These are phyloP conservation scores for Protodeltote pygarga DNA, from an alignment of 2,888 invertebrate genomes.

Conservation along the genomic window DNA sequence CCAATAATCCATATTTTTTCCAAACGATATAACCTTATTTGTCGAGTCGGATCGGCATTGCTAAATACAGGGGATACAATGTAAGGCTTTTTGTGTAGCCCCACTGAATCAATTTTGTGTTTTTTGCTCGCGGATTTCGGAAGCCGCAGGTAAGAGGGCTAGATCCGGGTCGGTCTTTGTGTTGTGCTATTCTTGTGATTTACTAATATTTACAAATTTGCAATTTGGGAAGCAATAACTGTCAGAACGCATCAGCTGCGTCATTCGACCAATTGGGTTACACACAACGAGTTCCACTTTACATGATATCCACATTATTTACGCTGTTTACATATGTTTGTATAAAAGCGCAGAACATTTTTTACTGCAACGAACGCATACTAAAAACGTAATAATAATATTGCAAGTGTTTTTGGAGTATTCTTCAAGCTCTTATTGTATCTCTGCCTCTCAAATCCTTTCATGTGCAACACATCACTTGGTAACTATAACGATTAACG, in stretches of 20 bases:
- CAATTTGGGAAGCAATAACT: conserved; percentile 81
- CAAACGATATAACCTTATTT: conserved; percentile 81
- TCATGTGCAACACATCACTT: conserved; percentile 34
- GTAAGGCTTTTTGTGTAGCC: conserved; percentile 73
- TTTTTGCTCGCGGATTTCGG: conserved; percentile 82
- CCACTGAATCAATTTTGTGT: conserved; percentile 80
- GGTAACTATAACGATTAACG: conserved; percentile 32
- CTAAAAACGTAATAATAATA: conserved; percentile 31
- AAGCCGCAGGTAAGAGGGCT: conserved; percentile 84
- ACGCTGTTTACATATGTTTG: conserved; percentile 47
- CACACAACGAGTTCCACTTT: conserved; percentile 51
- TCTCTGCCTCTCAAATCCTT: conserved; percentile 21
- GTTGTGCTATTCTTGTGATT: conserved; percentile 68
- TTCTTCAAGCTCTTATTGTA: conserved; percentile 29
- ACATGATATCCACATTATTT: conserved; percentile 52
- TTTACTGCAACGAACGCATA: conserved; percentile 32
- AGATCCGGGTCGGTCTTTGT: conserved; percentile 82
- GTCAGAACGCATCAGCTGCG: conserved; percentile 81
- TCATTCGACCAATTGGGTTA: conserved; percentile 72
- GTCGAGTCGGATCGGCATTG: conserved; percentile 74
- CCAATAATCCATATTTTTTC: conserved; percentile 78
- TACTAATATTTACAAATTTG: conserved; percentile 82
- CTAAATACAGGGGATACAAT: conserved; percentile 81
- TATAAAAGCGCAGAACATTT: conserved; percentile 32
- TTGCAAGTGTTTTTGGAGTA: conserved; percentile 21